These are phyloP conservation scores for Leptinotarsa texana DNA, from an alignment of 1,140 invertebrate genomes.

Conservation along the genomic window DNA sequence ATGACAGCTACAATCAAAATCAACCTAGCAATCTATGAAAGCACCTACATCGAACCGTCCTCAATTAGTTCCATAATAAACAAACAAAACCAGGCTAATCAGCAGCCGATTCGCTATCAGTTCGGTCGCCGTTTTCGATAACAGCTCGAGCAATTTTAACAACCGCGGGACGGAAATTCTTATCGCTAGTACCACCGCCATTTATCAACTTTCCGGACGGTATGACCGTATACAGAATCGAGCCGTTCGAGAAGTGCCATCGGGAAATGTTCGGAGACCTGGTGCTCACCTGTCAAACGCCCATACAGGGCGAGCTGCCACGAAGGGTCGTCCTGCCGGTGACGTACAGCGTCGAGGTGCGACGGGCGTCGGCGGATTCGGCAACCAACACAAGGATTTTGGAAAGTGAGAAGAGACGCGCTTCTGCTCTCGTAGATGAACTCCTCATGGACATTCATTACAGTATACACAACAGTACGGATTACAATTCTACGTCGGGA, in stretches of 20 bases:
- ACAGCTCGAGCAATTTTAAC: not conserved
- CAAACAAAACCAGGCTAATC: not conserved
- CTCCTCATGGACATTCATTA: constrained; percentile 50
- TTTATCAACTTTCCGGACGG: not conserved
- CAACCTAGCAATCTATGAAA: not conserved
- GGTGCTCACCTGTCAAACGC: constrained; percentile 40
- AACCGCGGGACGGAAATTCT: constrained; percentile 20
- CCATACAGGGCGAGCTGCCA: not conserved
- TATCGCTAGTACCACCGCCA: constrained; percentile 21
- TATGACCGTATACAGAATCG: constrained; percentile 35
- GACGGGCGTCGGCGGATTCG: constrained; percentile 16
- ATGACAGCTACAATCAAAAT: not conserved
- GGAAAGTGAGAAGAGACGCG: constrained; percentile 41
- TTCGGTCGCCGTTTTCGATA: not conserved
- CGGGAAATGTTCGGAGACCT: constrained; percentile 49
- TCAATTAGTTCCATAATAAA: not conserved
- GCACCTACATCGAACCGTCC: not conserved
- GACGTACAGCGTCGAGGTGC: constrained; percentile 26
- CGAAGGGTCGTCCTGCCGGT: not conserved
- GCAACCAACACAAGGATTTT: constrained; percentile 13
- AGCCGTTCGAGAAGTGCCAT: constrained; percentile 45
- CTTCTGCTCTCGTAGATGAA: constrained; percentile 47
- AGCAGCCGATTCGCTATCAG: not conserved
- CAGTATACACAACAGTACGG: constrained; percentile 40
- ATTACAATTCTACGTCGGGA: constrained; percentile 51